These are phyloP conservation scores for Limulus polyphemus DNA, from an alignment of 2,888 invertebrate genomes.

Conservation along the genomic window DNA sequence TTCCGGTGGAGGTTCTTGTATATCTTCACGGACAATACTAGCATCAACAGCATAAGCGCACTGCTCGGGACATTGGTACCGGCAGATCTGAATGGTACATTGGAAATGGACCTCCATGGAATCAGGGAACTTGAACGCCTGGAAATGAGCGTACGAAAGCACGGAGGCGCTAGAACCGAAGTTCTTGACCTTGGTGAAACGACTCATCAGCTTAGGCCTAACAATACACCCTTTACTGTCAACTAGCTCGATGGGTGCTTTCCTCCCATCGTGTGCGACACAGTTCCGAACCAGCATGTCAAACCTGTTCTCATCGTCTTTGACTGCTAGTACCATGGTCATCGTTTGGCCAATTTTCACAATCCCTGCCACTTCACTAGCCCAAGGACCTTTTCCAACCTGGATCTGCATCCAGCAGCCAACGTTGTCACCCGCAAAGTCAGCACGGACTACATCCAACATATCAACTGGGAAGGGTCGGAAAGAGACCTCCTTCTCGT, in stretches of 20 bases:
- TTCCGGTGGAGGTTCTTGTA: conserved; percentile 5
- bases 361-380: conserved; percentile 81
- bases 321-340: conserved; percentile 92
- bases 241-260: conserved; percentile 82
- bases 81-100: conserved; percentile 85
- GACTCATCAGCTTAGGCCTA: conserved; percentile 79
- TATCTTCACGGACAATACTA: conserved; percentile 5
- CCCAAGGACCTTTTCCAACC: conserved; percentile 56
- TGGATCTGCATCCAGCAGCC: conserved; percentile 98
- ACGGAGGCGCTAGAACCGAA: conserved; percentile 87
- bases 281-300: conserved; percentile 91
- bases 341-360: conserved; percentile 92
- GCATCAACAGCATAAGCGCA: conserved; percentile 46
- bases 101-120: conserved; percentile 95
- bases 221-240: conserved; percentile 87
- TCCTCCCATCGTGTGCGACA: conserved; percentile 85
- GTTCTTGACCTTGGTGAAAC: conserved; percentile 88
- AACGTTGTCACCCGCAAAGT: conserved; percentile 88
- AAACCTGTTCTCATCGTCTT: conserved; percentile 87
- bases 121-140: conserved; percentile 89
- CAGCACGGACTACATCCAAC: conserved; percentile 85
- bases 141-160: conserved; percentile 81
- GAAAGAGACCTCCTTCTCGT: conserved; percentile 88
- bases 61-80: conserved; percentile 84
- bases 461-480: conserved; percentile 89